These are phyloP conservation scores for Drosophila flavopinicola DNA, from an alignment of 2,888 invertebrate species.

Conservation along the genomic window DNA sequence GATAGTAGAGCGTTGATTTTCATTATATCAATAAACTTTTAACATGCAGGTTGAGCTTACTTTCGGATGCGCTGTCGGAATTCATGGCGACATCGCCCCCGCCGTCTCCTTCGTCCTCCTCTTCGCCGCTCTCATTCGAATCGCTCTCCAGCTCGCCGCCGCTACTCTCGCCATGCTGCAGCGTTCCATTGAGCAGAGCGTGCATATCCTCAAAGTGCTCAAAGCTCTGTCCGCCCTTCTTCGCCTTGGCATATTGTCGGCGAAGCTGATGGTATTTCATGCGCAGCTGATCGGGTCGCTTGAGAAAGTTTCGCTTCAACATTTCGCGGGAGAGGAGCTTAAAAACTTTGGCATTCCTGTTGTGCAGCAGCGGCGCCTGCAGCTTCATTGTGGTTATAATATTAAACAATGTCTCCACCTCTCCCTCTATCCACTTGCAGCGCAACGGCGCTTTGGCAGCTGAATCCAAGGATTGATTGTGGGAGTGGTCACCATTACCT, in stretches of 20 bases:
- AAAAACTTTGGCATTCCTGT: conserved; percentile 58
- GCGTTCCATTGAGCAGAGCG: conserved; percentile 26
- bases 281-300: conserved; percentile 54
- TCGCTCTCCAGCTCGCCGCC: conserved; percentile 33
- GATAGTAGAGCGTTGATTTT: too few relatives aligned
- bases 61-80: conserved; percentile 51
- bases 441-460: conserved; percentile 18
- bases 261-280: conserved; percentile 54
- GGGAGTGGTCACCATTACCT: conserved; percentile 18
- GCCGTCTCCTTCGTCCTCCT: conserved; percentile 21
- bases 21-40: too few relatives aligned
- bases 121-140: conserved; percentile 41
- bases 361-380: conserved; percentile 37
- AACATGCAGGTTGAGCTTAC: too few relatives aligned
- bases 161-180: conserved; percentile 19
- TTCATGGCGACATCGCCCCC: conserved; percentile 18
- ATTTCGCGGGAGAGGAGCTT: conserved; percentile 52
- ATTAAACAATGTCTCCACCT: conserved; percentile 49
- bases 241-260: conserved; percentile 46
- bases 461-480: background rate
- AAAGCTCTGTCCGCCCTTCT: conserved; percentile 27
- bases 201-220: conserved; percentile 51
- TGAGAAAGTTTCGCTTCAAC: conserved; percentile 31
- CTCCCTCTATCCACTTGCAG: conserved; percentile 50
- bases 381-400: conserved; percentile 45